Evolutionary conservation across 2,888 invertebrate genomes (phyloP), one percentile per base, ranked within the genome.

Genomic region (Coleophora flavipennella): DNA sequence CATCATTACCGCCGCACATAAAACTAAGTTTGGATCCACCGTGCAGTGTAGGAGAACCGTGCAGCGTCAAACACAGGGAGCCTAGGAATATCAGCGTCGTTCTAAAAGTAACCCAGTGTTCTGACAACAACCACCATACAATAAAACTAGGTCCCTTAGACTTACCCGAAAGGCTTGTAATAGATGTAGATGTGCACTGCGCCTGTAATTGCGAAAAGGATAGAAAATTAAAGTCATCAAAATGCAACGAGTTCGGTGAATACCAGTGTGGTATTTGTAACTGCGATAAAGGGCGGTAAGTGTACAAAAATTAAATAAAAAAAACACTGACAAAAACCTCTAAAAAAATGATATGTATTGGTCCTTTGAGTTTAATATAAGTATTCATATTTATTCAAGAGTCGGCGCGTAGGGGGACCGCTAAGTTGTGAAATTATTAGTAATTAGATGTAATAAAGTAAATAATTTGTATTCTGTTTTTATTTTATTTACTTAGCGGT

Each of bases 121-220:
- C 42, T 2, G 40, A 41, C 25, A 44, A 12, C n/a, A 42, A 2
- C 38, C 42, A 6, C 46, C 28, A 27, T 14, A 9, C 25, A 65
- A 11, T 44, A 41, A 9, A 45, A 69, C 7, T 29, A 10, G 48
- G 53, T 2, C 92, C 93, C 0, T 86, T 88, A 9, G 91, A 90
- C 9, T 65, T 94, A 6, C 83, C 87, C 33, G 94, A 94, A 58
- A 86, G 85, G 44, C 69, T 95, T 12, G 73, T 62, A 1, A 77
- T 96, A 31, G 84, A 90, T 34, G 62, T 95, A 31, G 87, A 90
- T 45, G 83, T 92, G n/a, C 71, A 89, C 31, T 95, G 95, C 61
- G 86, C 90, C 47, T 95, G 95, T 64, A 85, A 87, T 7, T 95
- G 95, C 69, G 92, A 92, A 58, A 74, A 70, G 35, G 14, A 35